Evolutionary conservation across 2,113 vertebrate species (phyloP), one percentile per base, ranked within the genome.

Genomic region (Mixornis gularis): DNA sequence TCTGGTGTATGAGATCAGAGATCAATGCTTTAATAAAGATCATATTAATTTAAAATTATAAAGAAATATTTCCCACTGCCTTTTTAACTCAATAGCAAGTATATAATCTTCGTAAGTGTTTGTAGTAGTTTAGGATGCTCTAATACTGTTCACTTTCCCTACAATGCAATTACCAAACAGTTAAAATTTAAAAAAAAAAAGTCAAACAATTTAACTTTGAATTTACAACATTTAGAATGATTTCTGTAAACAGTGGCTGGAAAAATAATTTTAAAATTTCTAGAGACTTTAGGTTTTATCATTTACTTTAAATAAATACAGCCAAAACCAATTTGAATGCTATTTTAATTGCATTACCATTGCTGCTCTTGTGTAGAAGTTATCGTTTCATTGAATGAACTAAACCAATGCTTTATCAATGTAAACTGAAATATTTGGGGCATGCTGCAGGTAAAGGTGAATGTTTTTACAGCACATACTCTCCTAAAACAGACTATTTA

Each of bases 401-500:
- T 78, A 72, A 64, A 66, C 17, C 24, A 85, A 80, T 72, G 48
- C 48, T 82, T 92, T 94, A 95, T 95, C 95, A 97, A 96, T 93
- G 96, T 93, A 95, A 96, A 93, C 95, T 89, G 92, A 98, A 97
- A 97, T 97, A 97, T 98, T 97, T 97, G 94, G 96, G 87, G 96
- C 95, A 97, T 95, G 95, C 91, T 95, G 83, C 94, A 96, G 96
- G 97, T 97, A 98, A 97, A 97, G 95, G 97, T 97, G 92, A 97
- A 94, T 97, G 97, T 97, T 98, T 98, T 98, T 97, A 98, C 85
- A 98, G 96, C 96, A 94, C 95, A 94, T 94, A 95, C 71, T 97
- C 95, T 97, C 96, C 96, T 97, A 95, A 96, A 97, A 96, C 90
- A 97, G 97, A 97, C 97, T 98, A 98, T 98, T 98, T 98, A 98